Evolutionary conservation across 2,888 invertebrate genomes (phyloP), one percentile per base, ranked within the genome.

Genomic region (Andricus curvator): DNA sequence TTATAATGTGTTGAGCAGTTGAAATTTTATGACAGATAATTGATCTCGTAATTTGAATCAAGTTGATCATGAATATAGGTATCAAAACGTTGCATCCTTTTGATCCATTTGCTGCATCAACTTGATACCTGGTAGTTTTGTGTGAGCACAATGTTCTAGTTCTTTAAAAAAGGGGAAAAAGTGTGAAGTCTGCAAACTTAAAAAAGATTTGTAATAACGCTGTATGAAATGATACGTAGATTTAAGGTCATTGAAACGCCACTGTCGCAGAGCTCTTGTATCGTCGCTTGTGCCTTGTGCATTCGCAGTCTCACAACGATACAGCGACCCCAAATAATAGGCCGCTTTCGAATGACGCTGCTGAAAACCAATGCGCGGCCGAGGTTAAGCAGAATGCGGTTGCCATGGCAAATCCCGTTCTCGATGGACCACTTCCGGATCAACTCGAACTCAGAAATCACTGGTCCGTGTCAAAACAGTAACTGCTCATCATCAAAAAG

Each of bases 341-440:
- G 62, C 62, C 62, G 62, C 62, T 62, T 62, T 62, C 62, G 62
- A 62, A 62, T 62, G 62, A 62, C 62, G 62, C 62, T 62, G 62
- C 62, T 62, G 62, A 62, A 62, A 62, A 62, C 15, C 62, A 62
- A n/a, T 74, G 56, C 33, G 51, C 74, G 8, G 74, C 51, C 20
- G 56, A 74, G 56, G 74, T 74, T 74, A 74, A 56, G 56, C 74
- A 74, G 74, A 74, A 51, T 74, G 74, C 56, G 74, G 74, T 74
- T 74, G 74, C 51, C 74, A 74, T 56, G 56, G 56, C 56, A 56
- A 74, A 74, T 74, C 56, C 74, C 74, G 51, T 74, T 74, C 74
- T 74, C 74, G 56, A 74, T 74, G 74, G 56, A 74, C 74, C 74
- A 74, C 74, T 74, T 74, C 74, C 56, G 74, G 74, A 74, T 74